phyloP scores from a whole-genome alignment of 2,888 invertebrate genomes.

The Ectemnius continuus region DNA sequence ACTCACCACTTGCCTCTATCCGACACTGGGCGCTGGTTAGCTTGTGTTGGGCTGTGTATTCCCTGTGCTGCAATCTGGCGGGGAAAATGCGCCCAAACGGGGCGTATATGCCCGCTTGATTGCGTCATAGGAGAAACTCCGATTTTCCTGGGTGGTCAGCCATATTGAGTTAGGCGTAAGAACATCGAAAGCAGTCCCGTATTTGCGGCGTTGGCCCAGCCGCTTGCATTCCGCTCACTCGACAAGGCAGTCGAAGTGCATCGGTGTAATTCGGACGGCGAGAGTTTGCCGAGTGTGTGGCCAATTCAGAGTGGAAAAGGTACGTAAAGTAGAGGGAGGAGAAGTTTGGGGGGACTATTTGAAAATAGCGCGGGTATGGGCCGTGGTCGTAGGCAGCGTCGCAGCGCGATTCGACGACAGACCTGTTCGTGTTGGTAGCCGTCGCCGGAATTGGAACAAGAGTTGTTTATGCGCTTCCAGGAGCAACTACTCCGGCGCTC shows the following conservation, averaged over 20 bases:
- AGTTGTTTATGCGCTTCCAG: constrained; percentile 66
- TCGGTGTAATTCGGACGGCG: constrained; percentile 6
- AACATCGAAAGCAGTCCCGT: constrained; percentile 63
- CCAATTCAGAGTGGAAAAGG: constrained; percentile 26
- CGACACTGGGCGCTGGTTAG: too few species aligned
- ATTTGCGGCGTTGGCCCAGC: constrained; percentile 41
- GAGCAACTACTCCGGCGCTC: constrained; percentile 37
- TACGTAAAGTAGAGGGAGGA: constrained; percentile 16
- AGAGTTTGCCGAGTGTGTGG: background rate
- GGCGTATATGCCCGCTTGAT: constrained; percentile 64
- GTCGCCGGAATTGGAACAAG: constrained; percentile 67
- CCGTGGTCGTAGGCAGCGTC: constrained; percentile 65
- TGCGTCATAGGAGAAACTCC: constrained; percentile 72
- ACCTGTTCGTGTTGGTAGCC: constrained; percentile 66
- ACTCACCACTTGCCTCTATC: too few species aligned
- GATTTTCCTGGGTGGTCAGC: constrained; percentile 62
- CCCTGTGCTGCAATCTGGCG: constrained; percentile 52
- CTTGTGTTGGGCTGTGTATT: too few species aligned
- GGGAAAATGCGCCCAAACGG: constrained; percentile 55
- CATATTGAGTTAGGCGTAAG: constrained; percentile 68
- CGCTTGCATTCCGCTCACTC: constrained; percentile 29
- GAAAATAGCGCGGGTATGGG: constrained; percentile 64
- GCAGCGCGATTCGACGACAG: constrained; percentile 64
- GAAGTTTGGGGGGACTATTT: constrained; percentile 63
- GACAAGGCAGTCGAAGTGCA: background rate